phyloP scores from a whole-genome alignment of 2,113 vertebrate species.

The Excalfactoria chinensis region DNA sequence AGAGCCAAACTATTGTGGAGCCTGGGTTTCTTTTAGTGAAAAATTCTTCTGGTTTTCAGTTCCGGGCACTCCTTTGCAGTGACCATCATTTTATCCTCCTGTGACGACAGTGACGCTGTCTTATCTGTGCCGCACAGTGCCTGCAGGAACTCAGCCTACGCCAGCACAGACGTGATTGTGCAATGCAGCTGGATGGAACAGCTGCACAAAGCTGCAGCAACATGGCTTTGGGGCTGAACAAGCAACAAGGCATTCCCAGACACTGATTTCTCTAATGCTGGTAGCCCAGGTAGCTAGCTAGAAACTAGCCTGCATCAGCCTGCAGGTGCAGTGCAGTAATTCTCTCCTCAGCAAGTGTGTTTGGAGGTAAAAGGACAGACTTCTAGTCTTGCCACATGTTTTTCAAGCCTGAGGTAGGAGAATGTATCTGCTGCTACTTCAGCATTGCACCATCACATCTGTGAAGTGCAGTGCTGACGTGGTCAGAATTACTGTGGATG shows the following conservation, averaged over 20 bases:
- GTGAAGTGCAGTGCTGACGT: rapidly evolving
- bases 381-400: background rate
- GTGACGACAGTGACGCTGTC: background rate
- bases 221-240: background rate
- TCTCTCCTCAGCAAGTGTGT: background rate
- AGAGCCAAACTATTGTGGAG: background rate
- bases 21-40: background rate
- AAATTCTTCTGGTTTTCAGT: background rate
- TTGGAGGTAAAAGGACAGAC: background rate
- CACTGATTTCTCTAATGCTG: background rate
- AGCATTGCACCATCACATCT: background rate
- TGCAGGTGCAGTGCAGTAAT: rapidly evolving
- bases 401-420: background rate
- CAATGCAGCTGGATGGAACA: background rate
- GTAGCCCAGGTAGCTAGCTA: background rate
- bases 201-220: rapidly evolving
- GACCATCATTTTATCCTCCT: background rate
- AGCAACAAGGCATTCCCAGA: rapidly evolving
- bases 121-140: background rate
- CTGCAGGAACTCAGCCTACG: background rate
- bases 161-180: background rate
- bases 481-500: background rate
- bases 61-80: background rate
- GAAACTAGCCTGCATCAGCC: background rate
- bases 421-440: background rate